These are phyloP conservation scores for Colinus virginianus DNA, from an alignment of 2,113 vertebrate species.

Conservation along the genomic window DNA sequence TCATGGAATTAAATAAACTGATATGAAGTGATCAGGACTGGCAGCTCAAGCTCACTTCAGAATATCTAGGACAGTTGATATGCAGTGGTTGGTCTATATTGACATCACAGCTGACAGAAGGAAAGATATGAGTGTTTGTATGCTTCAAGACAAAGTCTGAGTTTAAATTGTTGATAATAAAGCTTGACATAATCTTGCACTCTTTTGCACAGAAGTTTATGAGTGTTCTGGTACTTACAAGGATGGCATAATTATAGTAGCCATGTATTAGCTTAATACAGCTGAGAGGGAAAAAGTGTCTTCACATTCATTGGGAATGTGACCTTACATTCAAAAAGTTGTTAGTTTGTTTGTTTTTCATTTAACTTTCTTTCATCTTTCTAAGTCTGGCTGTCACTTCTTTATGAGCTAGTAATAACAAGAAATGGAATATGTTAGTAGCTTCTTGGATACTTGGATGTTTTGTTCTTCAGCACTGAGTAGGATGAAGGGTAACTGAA, in stretches of 20 bases:
- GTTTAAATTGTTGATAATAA: background rate
- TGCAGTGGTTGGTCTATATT: background rate
- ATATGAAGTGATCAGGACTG: background rate
- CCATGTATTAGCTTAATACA: background rate
- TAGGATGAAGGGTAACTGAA: background rate
- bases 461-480: background rate
- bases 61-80: background rate
- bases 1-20: background rate
- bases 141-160: background rate
- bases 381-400: background rate
- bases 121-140: background rate
- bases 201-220: background rate
- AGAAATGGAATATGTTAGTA: background rate
- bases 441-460: background rate
- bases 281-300: background rate
- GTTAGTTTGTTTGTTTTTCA: background rate
- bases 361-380: background rate
- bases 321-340: background rate
- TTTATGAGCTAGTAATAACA: background rate
- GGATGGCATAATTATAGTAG: background rate
- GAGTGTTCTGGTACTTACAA: background rate
- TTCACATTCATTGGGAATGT: background rate
- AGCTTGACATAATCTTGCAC: background rate
- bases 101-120: constrained; percentile 1
- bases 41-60: background rate